These are phyloP conservation scores for Sebastes steindachneri DNA, from an alignment of 2,797 vertebrate species.

Conservation along the genomic window DNA sequence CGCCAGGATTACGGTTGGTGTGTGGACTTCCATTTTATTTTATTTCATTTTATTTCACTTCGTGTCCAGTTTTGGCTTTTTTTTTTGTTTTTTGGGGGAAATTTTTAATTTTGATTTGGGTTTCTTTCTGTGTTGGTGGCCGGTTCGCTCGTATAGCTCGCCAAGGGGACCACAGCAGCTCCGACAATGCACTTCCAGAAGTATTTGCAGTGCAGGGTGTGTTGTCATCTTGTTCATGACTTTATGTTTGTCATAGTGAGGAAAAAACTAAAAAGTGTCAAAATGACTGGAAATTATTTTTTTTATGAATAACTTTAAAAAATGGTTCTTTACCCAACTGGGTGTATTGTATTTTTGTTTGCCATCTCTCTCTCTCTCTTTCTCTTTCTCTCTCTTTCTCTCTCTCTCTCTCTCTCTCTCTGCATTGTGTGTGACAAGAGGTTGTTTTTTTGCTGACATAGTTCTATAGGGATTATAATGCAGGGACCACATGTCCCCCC, in stretches of 20 bases:
- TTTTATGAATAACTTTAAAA: background rate
- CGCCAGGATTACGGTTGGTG: conserved; percentile 86
- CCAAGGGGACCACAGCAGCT: conserved; percentile 32
- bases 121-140: conserved; percentile 28
- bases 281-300: background rate
- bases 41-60: conserved; percentile 62
- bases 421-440: conserved; percentile 63
- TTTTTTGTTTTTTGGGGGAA: background rate
- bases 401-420: background rate
- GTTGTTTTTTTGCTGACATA: conserved; percentile 83
- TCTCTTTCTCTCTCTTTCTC: background rate
- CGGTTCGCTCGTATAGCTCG: background rate
- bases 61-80: conserved; percentile 17
- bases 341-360: conserved; percentile 53
- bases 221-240: conserved; percentile 41
- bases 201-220: conserved; percentile 62
- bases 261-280: background rate
- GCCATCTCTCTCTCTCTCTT: background rate
- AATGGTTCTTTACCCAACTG: background rate
- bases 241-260: background rate
- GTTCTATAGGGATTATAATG: conserved; percentile 82
- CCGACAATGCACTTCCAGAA: conserved; percentile 55
- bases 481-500: conserved; percentile 64
- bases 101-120: conserved; percentile 10
- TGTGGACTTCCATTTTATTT: conserved; percentile 70